These are phyloP conservation scores for Pterobdella sp. DNA, from an alignment of 2,888 invertebrate species.

Conservation along the genomic window DNA sequence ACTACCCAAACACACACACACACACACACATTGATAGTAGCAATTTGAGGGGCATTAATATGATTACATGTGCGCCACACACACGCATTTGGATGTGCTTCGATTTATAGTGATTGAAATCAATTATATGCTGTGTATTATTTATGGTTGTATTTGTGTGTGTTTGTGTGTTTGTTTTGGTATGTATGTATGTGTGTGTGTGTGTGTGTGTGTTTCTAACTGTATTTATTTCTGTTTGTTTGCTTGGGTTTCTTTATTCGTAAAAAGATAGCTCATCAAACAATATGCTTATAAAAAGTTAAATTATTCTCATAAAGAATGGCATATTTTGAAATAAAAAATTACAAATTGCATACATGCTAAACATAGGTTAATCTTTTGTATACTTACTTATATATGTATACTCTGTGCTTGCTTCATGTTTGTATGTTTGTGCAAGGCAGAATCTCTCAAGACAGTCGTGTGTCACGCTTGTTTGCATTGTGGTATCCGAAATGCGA, in stretches of 20 bases:
- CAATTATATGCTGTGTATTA: background rate
- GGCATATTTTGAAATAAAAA: too few relatives aligned
- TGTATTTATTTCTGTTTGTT: conserved; percentile 17
- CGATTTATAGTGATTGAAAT: conserved; percentile 10
- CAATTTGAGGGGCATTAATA: background rate
- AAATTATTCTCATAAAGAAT: too few relatives aligned
- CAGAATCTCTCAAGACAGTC: too few relatives aligned
- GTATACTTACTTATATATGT: too few relatives aligned
- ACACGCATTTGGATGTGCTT: background rate
- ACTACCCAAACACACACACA: background rate
- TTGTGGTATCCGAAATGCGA: too few relatives aligned
- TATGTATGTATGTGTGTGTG: conserved; percentile 23
- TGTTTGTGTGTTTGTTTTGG: background rate
- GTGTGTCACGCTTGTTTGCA: too few relatives aligned
- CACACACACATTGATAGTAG: background rate
- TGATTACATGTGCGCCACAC: background rate
- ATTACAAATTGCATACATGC: too few relatives aligned
- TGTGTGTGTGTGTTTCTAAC: conserved; percentile 3
- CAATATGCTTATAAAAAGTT: too few relatives aligned
- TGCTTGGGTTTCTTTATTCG: background rate
- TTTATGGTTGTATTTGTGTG: conserved; percentile 4
- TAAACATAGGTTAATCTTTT: too few relatives aligned
- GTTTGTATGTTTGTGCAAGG: too few relatives aligned
- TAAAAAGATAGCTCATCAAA: background rate
- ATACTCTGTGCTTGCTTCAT: too few relatives aligned